Percentiles rank a stretch among this genome's conserved stretches.
These are phyloP conservation scores for Lithobates sylvaticus DNA, from an alignment of 2,797 vertebrate genomes.

Conservation along the genomic window DNA sequence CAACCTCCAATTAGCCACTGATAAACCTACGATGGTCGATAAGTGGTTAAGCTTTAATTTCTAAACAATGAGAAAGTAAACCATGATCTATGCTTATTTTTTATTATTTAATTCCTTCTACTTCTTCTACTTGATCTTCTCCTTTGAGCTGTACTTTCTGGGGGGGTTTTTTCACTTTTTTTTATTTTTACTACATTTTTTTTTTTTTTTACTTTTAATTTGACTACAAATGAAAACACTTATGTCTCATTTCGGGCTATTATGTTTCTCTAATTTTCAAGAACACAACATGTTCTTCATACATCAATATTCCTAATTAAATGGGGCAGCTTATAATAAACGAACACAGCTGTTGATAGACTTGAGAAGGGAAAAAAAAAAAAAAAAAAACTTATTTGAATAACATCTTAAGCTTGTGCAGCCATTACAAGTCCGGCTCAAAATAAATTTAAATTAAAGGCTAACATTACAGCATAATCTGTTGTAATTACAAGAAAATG, in stretches of 20 bases:
- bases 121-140: too few relatives aligned
- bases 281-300: slow-evolving; percentile 43
- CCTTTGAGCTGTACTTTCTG: too few relatives aligned
- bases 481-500: slow-evolving; percentile 44
- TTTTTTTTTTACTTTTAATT: slow-evolving; percentile 17
- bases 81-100: too few relatives aligned
- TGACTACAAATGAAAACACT: slow-evolving; percentile 46
- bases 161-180: background rate
- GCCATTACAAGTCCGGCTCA: slow-evolving; percentile 45
- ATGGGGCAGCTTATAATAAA: slow-evolving; percentile 47
- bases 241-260: slow-evolving; percentile 37
- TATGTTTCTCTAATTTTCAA: slow-evolving; percentile 56
- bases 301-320: slow-evolving; percentile 58
- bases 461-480: slow-evolving; percentile 34
- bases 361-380: slow-evolving; percentile 20
- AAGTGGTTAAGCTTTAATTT: too few relatives aligned
- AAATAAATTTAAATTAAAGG: slow-evolving; percentile 38
- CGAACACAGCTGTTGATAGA: slow-evolving; percentile 47
- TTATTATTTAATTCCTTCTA: too few relatives aligned
- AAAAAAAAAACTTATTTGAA: slow-evolving; percentile 40
- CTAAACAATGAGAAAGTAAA: too few relatives aligned
- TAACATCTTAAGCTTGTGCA: slow-evolving; percentile 36
- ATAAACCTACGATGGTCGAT: too few relatives aligned
- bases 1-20: too few relatives aligned
- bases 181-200: slow-evolving; percentile 24